Base-by-base conservation (phyloP, 1,140 invertebrate genomes). In the Camponotus floridanus region DNA sequence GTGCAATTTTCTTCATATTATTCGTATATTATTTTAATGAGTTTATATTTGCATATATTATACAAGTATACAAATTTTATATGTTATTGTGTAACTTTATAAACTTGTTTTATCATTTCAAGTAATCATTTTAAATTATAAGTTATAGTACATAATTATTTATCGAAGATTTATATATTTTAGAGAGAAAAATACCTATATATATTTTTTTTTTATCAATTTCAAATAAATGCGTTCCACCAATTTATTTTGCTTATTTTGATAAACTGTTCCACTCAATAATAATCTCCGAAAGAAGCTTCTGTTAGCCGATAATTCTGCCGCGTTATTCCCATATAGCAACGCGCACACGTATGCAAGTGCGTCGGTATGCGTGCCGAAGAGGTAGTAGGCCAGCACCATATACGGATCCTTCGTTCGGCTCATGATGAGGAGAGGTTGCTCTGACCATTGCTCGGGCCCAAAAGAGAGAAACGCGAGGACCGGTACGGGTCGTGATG, bases 381-480 rank as follows among this genome's bases (percentile, higher is more conserved):
- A 76, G 88, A 87, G 85, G 83, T 88, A 89, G 89, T 92, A 89
- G 88, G 86, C 88, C 92, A 92, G 70, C 80, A 81, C 91, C 92
- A 88, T 92, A 92, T 92, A 92, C 91, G 91, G 91, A 87, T 85
- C 87, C 91, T 65, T 89, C 71, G 88, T 67, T 85, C 74, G 85
- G 57, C 26, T 8, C 39, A 65, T 70, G 39, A 61, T 51, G 76
- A 81, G 76, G 51, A 81, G 70, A 88, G 55, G 48, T 57, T 76
- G 86, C 87, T 86, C 57, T 57, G 87, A 85, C 76, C 89, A 88
- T 85, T 85, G 80, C 87, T 45, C 65, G 83, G 15, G 21, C 73
- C 26, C 84, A 83, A 86, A 88, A 80, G 71, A 83, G 71, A 89
- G 73, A 36, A 70, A 79, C 8, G 31, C 51, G 61, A 76, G 81